Evolutionary conservation across 2,888 invertebrate species (phyloP), one percentile per base, ranked within the genome.

Genomic region (Meiosimyza platycephala): DNA sequence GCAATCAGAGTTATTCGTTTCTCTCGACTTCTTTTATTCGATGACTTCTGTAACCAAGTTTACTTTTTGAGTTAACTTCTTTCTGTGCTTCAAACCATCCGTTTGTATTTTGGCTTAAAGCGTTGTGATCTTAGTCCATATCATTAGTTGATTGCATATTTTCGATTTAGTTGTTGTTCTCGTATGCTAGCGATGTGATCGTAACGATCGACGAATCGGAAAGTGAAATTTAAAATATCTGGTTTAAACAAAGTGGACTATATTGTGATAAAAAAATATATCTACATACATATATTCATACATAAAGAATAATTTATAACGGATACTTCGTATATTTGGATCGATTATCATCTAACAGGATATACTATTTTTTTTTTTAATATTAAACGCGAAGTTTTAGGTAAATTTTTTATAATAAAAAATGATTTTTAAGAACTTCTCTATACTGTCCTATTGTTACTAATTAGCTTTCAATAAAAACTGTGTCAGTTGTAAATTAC

Each of bases 151-250:
- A 79, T 79, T 78, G 78, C 76, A 76, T 78, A 75, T 77, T 78
- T 81, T 82, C 64, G 71, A 74, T 81, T 81, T 81, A 84, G 85
- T 84, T 80, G 80, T 79, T 77, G 78, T 84, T 82, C 82, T 82
- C 78, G 80, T 80, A 78, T 80, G 74, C 77, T 75, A 81, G 78
- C 80, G 84, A 77, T 74, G 78, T 77, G 54, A 70, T 64, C 33
- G 48, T 16, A 40, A 65, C 48, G 55, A 48, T 64, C 65, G 40
- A 55, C 40, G 33, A 28, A 51, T 62, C 72, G 72, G 64, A 74
- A 75, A 72, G 74, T 72, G 73, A 75, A 74, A 69, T 71, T 52
- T 33, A 51, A 16, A 59, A 59, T 48, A 50, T 54, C 40, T 57
- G 55, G 55, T 48, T 66, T 15, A 51, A 22, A 12, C 11, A 54